A percentile compares a stretch with the other conserved stretches of the same genome.
These are phyloP conservation scores for Malurus cyaneus DNA, from an alignment of 2,113 vertebrate species.

Conservation along the genomic window DNA sequence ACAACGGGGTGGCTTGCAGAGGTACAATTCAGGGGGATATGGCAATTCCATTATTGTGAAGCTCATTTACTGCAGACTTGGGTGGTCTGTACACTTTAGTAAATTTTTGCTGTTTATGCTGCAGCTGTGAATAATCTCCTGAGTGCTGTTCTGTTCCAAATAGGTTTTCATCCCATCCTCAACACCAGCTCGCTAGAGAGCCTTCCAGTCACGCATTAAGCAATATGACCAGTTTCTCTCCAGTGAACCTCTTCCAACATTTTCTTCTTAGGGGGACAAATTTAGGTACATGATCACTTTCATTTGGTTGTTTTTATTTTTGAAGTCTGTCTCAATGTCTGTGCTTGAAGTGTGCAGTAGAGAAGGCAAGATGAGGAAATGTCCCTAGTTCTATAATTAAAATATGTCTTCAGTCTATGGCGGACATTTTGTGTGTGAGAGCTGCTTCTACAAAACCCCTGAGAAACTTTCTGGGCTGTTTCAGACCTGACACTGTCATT, in stretches of 20 bases:
- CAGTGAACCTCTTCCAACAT: neutral
- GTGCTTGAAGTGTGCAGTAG: neutral
- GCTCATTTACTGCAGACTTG: constrained; percentile 47
- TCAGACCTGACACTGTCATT: neutral
- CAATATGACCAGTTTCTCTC: neutral
- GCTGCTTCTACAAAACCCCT: neutral
- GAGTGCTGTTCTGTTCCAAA: neutral
- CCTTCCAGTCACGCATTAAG: neutral
- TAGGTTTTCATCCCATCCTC: neutral
- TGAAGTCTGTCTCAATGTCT: neutral
- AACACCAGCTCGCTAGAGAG: neutral
- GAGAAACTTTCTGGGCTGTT: neutral
- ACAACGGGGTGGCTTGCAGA: neutral
- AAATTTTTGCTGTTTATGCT: constrained; percentile 52
- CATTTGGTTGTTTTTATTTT: neutral
- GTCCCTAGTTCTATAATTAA: neutral
- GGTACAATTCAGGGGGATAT: constrained; percentile 2
- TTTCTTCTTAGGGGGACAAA: neutral
- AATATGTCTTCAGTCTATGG: neutral
- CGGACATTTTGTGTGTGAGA: neutral
- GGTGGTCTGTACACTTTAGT: constrained; percentile 29
- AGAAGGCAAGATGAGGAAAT: neutral
- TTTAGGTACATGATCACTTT: neutral
- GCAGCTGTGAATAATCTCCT: constrained; percentile 28
- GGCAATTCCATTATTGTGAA: constrained; percentile 43